These are phyloP conservation scores for Tetragonula carbonaria DNA, from an alignment of 2,888 invertebrate genomes.

Conservation along the genomic window DNA sequence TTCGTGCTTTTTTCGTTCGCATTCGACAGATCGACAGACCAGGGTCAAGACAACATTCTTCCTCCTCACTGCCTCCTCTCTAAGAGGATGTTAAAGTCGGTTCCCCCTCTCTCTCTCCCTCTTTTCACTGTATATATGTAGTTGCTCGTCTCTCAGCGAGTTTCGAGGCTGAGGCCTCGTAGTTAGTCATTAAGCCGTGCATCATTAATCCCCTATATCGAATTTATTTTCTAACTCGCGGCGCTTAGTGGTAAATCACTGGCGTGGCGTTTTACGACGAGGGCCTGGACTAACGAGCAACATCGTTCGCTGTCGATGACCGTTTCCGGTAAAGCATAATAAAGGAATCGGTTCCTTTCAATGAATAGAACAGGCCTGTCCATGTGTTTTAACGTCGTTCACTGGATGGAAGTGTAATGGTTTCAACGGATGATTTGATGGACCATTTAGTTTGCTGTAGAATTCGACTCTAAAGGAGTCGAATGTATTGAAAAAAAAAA, in stretches of 20 bases:
- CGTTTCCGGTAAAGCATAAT: neutral
- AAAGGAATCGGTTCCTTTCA: neutral
- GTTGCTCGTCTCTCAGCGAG: neutral
- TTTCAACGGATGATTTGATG: neutral
- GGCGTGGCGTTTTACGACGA: constrained; percentile 18
- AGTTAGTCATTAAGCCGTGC: constrained; percentile 23
- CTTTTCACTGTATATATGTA: no score
- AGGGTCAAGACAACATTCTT: neutral
- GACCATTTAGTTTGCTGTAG: neutral
- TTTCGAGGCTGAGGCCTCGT: constrained; percentile 9
- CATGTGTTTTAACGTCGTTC: neutral
- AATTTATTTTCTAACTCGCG: constrained; percentile 33
- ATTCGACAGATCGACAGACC: neutral
- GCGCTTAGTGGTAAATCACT: constrained; percentile 14
- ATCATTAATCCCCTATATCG: constrained; percentile 31
- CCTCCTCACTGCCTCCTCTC: neutral
- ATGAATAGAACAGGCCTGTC: neutral
- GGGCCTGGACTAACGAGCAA: neutral
- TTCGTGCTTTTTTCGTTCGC: neutral
- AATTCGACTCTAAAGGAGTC: neutral
- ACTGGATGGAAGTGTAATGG: neutral
- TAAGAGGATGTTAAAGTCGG: neutral
- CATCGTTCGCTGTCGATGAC: neutral
- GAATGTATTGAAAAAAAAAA: constrained; percentile 26
- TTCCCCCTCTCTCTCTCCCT: neutral